Evolutionary conservation across 2,113 vertebrate species (phyloP), one percentile per base, ranked within the genome.

Genomic region (Larimichthys crocea): DNA sequence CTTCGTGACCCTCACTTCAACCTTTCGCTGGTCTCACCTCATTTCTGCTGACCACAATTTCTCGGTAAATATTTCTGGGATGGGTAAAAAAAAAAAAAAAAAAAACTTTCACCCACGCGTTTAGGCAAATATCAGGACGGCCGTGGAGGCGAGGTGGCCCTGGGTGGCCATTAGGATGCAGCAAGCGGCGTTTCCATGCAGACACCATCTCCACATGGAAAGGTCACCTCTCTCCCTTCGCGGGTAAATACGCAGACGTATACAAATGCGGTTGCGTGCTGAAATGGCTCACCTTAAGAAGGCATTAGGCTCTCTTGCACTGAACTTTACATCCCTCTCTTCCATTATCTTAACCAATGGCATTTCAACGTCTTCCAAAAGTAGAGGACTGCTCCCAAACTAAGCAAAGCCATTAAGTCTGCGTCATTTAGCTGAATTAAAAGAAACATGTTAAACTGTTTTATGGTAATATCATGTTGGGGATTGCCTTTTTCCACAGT

Each of bases 81-180:
- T 83, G 88, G 80, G 85, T 62, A 46, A 26, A 63, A 60, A 65
- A 42, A 55, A 40, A 68, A 26, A 40, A 44, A 20, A 75, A 74
- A 77, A 83, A 77, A 66, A 59, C 52, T 81, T 93, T 93, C 90
- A 81, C 88, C 88, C 86, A 88, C 89, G 85, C 84, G 79, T 95
- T 95, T 94, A 94, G 92, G 95, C 93, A 95, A 96, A 95, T 95
- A 96, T 95, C 95, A 96, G 91, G 88, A 82, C 31, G 78, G 86
- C 86, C 80, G 88, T 80, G 82, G 92, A 90, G 89, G 90, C 89
- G 83, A 82, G 89, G 91, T 90, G 94, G 94, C 93, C 92, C 92
- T 91, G 88, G 92, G 93, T 90, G 93, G 92, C 94, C 92, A 95
- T 96, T 96, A 96, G 91, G 93, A 96, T 96, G 94, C 95, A 94